Evolutionary conservation across 1,140 invertebrate species (phyloP).

Genomic region (Aphis craccivora): DNA sequence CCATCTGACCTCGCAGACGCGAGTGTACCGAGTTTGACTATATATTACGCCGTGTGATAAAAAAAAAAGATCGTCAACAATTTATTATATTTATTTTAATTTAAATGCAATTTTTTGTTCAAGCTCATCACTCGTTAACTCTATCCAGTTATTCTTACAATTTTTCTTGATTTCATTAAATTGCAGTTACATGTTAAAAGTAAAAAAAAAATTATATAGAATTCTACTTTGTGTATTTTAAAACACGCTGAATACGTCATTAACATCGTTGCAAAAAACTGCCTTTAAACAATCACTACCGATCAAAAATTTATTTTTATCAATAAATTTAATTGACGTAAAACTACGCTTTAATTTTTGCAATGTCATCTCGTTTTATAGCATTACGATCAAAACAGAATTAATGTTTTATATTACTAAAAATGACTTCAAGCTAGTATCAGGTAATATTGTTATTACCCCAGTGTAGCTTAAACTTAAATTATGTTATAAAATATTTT

Average conservation of each 20-base stretch:
- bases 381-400: background rate
- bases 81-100: no score
- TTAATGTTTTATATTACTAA: background rate
- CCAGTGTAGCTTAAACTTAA: background rate
- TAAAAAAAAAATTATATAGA: background rate
- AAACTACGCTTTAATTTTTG: background rate
- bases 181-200: background rate
- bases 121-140: background rate
- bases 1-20: background rate
- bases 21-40: conserved; percentile 32
- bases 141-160: background rate
- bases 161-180: background rate
- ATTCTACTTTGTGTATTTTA: background rate
- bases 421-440: background rate
- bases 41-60: conserved; percentile 6
- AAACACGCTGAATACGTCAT: background rate
- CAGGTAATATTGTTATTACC: background rate
- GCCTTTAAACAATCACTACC: background rate
- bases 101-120: background rate
- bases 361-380: background rate
- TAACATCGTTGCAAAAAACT: background rate
- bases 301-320: background rate
- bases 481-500: background rate
- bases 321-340: background rate
- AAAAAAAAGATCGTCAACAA: background rate